Evolutionary conservation across 1,140 invertebrate species (phyloP), one percentile per base, ranked within the genome.

Genomic region (Drosophila triauraria): DNA sequence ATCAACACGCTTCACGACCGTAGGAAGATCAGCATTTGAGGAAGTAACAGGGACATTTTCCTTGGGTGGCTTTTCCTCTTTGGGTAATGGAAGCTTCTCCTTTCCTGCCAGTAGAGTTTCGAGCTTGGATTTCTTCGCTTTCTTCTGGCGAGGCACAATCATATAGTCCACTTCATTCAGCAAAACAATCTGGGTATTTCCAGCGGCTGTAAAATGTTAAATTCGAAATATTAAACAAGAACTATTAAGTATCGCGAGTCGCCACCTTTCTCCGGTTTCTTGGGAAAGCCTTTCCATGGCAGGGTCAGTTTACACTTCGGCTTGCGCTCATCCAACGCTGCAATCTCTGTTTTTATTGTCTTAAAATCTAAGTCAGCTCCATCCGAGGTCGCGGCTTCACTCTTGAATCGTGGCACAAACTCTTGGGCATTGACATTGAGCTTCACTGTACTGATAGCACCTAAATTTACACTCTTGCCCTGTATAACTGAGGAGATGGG

Each of bases 251-350:
- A 7, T 1, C 43, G 20, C 25, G 0, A 23, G 4, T 17, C 15
- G 3, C 32, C 58, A 50, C 42, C 7, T 6, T 30, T 68, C 3
- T 51, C 30, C 15, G 23, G 1, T 2, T 58, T 60, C n/a, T 75
- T 88, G 5, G 84, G 84, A 35, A 87, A 87, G 1, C 84, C 83
- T 12, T 84, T 84, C 83, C 83, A 87, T 3, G 84, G 83, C 50
- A 84, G 46, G 9, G 65, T 20, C 1, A 87, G 12, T 9, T 64
- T 71, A 0, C 44, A 44, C 40, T 77, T 48, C 5, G 32, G 5
- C 12, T 67, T 69, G 2, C 27, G 42, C 20, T 35, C 47, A 8
- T 54, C 43, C 20, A 65, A 1, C 0, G 15, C 1, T 23, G 58
- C 57, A 4, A 60, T 23, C 1, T 67, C 35, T 12, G 20, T 54